Percentiles rank a stretch among this genome's conserved stretches.
phyloP scores from a whole-genome alignment of 2,888 invertebrate genomes.

The Mycalesis mineus region DNA sequence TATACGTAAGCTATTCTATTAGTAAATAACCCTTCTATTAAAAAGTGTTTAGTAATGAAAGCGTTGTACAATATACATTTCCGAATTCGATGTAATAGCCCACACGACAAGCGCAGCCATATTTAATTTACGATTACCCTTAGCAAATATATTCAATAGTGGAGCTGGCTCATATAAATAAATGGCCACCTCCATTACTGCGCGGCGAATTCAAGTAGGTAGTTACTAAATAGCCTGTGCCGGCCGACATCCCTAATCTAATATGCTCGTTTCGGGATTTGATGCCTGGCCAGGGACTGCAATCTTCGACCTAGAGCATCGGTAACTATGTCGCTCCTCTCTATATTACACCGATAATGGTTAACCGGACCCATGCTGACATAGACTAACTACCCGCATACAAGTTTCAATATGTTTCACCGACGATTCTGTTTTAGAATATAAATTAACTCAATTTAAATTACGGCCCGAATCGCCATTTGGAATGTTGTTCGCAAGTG shows the following conservation, averaged over 20 bases:
- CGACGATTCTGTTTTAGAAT: conserved; percentile 41
- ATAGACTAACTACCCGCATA: conserved; percentile 36
- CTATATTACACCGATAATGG: conserved; percentile 44
- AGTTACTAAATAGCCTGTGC: conserved; percentile 54
- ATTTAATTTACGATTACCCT: conserved; percentile 18
- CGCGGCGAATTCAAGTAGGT: conserved; percentile 46
- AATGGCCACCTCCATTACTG: conserved; percentile 21
- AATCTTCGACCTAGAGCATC: conserved; percentile 51
- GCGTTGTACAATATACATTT: neutral
- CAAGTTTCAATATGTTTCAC: conserved; percentile 42
- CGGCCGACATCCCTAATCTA: conserved; percentile 61
- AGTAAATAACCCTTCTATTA: no score
- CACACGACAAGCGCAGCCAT: neutral
- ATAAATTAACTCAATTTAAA: conserved; percentile 40
- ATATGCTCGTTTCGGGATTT: conserved; percentile 52
- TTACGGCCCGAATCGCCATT: conserved; percentile 25
- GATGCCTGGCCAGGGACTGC: conserved; percentile 42
- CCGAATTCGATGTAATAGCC: neutral
- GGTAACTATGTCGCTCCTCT: conserved; percentile 39
- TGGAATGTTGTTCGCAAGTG: conserved; percentile 28
- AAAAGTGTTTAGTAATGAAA: no score
- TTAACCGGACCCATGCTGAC: conserved; percentile 45
- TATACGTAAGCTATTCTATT: no score
- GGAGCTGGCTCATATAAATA: conserved; percentile 25
- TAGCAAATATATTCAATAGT: conserved; percentile 19